Evolutionary conservation across 2,888 invertebrate genomes (phyloP), one percentile per base, ranked within the genome.

Genomic region (Scrobipalpa costella): DNA sequence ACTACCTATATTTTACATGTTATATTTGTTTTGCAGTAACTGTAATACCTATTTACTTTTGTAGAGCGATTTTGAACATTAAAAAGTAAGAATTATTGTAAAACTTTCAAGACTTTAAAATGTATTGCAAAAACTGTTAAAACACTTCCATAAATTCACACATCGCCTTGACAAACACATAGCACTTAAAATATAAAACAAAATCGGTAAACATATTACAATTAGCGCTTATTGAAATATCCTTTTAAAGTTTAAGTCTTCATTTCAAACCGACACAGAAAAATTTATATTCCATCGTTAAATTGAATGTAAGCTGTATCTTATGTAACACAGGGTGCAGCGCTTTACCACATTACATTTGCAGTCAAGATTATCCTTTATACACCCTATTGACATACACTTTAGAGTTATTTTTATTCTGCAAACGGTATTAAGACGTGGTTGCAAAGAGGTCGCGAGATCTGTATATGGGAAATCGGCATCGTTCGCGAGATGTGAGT

Each of bases 281-380:
- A 47, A 17, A 63, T 63, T 58, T 27, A 50, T 36, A 50, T 63
- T 58, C 50, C 50, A 44, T 63, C 63, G 38, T 59, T 50, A 63
- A 58, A 49, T 33, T 49, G 57, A 57, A 57, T 60, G 57, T 57
- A 44, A 33, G 17, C 57, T 27, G 34, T 57, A 57, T 49, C 11
- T 63, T 58, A 63, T 57, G 63, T 63, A 58, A 63, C 36, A 19
- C 57, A 55, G 62, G 62, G 62, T 36, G 62, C 62, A 57, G 57
- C 40, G 17, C 13, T 33, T 7, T 13, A 40, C 55, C 34, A 40
- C 15, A 2, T 57, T 21, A 44, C 15, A 38, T 33, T 17, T 17
- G n/a, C 38, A 6, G 27, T 57, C 55, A 11, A 38, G 7, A 11
- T 15, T 13, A 15, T 36, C 15, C 11, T 36, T 7, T 17, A 9